These are phyloP conservation scores for Rhamphomyia laevipes DNA, from an alignment of 2,888 invertebrate genomes.

Conservation along the genomic window DNA sequence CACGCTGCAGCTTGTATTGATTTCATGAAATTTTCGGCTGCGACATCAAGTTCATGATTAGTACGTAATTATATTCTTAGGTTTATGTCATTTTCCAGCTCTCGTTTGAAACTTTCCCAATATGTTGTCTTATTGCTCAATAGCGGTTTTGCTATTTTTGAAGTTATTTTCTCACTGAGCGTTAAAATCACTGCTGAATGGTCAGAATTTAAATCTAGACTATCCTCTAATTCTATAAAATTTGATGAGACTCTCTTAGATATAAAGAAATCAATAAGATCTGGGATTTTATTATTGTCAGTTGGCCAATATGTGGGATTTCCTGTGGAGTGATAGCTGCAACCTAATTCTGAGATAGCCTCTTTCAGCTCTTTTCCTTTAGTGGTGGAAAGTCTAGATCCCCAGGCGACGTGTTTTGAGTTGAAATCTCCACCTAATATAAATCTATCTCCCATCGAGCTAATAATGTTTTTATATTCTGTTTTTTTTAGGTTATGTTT, in stretches of 20 bases:
- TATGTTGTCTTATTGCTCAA: neutral
- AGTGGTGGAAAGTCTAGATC: neutral
- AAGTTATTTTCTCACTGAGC: neutral
- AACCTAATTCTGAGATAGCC: neutral
- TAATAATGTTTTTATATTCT: too few relatives aligned
- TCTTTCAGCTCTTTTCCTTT: neutral
- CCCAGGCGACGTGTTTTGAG: neutral
- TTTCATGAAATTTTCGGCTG: neutral
- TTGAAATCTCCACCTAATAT: neutral
- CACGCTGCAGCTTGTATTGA: neutral
- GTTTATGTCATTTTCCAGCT: neutral
- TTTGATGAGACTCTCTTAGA: neutral
- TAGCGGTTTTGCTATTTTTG: neutral
- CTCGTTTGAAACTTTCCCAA: neutral
- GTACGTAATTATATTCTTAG: neutral
- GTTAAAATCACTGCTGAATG: neutral
- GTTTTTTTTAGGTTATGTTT: too few relatives aligned
- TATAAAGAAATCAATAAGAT: conserved; percentile 3
- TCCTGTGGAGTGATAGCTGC: neutral
- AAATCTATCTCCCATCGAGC: too few relatives aligned
- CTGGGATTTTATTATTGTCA: neutral
- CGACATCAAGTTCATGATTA: neutral
- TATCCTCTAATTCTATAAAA: neutral
- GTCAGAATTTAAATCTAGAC: conserved; percentile 2
- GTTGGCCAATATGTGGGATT: conserved; percentile 1